A percentile compares a stretch with the other conserved stretches of the same genome.
phyloP scores from a whole-genome alignment of 2,113 vertebrate species.

The Romanogobio albipinnatus region DNA sequence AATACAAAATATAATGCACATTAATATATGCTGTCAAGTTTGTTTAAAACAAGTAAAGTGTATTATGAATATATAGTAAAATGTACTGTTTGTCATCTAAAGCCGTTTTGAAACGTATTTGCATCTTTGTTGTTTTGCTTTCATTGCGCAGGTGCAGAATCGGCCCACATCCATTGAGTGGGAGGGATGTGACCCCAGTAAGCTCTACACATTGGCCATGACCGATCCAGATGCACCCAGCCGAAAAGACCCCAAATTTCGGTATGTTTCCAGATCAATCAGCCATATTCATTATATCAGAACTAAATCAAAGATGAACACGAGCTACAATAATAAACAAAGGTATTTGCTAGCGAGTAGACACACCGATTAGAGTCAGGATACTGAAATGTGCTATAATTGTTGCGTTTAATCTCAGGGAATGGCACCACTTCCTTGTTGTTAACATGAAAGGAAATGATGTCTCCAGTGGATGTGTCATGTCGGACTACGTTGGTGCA shows the following conservation, averaged over 20 bases:
- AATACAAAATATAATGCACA: not conserved
- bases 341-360: not conserved
- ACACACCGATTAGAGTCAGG: not conserved
- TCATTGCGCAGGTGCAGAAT: slow-evolving; percentile 82
- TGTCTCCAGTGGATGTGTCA: slow-evolving; percentile 80
- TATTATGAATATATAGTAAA: not conserved
- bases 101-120: too few relatives aligned
- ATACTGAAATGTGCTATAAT: not conserved
- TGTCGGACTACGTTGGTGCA: slow-evolving; percentile 91
- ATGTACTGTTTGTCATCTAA: not conserved
- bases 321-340: not conserved
- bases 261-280: slow-evolving; percentile 67
- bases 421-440: slow-evolving; percentile 96
- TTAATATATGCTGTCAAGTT: not conserved
- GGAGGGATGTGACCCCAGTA: slow-evolving; percentile 84
- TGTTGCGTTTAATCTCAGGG: slow-evolving; percentile 71
- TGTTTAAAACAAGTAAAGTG: too few relatives aligned
- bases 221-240: slow-evolving; percentile 97
- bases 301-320: not conserved
- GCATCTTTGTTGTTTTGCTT: not conserved
- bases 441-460: slow-evolving; percentile 96
- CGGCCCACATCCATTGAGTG: slow-evolving; percentile 85
- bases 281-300: not conserved
- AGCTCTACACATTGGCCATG: slow-evolving; percentile 90
- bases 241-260: slow-evolving; percentile 88